Percentiles rank a stretch among this genome's conserved stretches.
Conservation (phyloP, 2,888 invertebrate genomes). For the Melipona bicolor region DNA sequence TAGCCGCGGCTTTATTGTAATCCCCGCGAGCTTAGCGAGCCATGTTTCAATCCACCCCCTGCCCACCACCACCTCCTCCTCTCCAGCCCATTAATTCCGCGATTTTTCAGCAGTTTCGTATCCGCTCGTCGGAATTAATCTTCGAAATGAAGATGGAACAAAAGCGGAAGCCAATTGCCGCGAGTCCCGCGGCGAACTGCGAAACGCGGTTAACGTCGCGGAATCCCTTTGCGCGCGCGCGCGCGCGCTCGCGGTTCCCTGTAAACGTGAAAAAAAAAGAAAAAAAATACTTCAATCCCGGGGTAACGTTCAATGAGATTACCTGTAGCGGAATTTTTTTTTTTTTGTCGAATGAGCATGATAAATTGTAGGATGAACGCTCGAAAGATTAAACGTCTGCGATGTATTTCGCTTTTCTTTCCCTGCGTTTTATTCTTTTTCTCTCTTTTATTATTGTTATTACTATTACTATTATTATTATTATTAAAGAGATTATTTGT, state of each 20-base stretch:
- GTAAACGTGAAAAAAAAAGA: slow-evolving; percentile 26
- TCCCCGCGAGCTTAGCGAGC: slow-evolving; percentile 26
- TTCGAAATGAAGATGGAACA: slow-evolving; percentile 31
- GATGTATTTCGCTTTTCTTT: no score
- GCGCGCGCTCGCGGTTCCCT: slow-evolving; percentile 2
- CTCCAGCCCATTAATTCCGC: slow-evolving; percentile 19
- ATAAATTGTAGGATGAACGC: not conserved
- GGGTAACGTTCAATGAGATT: slow-evolving; percentile 9
- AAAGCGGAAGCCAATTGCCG: slow-evolving; percentile 37
- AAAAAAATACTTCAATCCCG: not conserved
- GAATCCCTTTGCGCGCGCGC: slow-evolving; percentile 4
- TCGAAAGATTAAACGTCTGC: slow-evolving; percentile 9
- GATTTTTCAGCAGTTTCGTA: slow-evolving; percentile 39
- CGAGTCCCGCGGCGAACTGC: not conserved
- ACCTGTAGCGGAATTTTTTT: slow-evolving; percentile 4
- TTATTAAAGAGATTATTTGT: no score
- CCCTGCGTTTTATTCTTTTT: not conserved
- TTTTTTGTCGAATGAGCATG: no score
- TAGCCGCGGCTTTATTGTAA: slow-evolving; percentile 24
- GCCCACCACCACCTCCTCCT: no score
- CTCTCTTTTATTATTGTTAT: not conserved
- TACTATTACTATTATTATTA: no score
- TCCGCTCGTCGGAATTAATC: slow-evolving; percentile 36
- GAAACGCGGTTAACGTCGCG: slow-evolving; percentile 16
- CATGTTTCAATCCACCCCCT: not conserved